These are phyloP conservation scores for Odontocerum albicorne DNA, from an alignment of 2,888 invertebrate genomes.

Conservation along the genomic window DNA sequence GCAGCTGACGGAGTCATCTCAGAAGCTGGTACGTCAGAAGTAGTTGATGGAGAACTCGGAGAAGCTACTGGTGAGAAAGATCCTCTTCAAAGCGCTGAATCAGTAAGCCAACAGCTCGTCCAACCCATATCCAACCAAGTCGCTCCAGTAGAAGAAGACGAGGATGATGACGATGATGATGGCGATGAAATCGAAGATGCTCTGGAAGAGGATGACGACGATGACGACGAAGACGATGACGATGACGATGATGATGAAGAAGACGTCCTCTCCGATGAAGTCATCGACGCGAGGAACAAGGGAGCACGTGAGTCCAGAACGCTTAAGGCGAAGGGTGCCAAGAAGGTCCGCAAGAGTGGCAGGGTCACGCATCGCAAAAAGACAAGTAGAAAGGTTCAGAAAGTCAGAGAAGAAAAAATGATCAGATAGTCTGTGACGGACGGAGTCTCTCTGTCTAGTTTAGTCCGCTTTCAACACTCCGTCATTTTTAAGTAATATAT, in stretches of 20 bases:
- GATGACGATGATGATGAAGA: conserved; percentile 67
- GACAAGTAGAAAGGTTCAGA: conserved; percentile 31
- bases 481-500: too few relatives aligned
- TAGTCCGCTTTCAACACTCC: too few relatives aligned
- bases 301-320: conserved; percentile 87
- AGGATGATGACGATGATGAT: conserved; percentile 63
- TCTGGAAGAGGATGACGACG: conserved; percentile 63
- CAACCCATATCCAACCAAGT: conserved; percentile 42
- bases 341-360: conserved; percentile 46
- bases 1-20: conserved; percentile 44
- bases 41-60: conserved; percentile 40
- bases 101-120: conserved; percentile 37
- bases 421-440: conserved; percentile 51
- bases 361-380: conserved; percentile 46
- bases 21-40: conserved; percentile 41
- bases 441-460: too few relatives aligned
- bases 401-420: conserved; percentile 51
- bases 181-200: conserved; percentile 60
- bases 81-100: conserved; percentile 42
- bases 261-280: conserved; percentile 66
- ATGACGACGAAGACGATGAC: conserved; percentile 66
- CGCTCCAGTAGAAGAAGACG: conserved; percentile 48
- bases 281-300: conserved; percentile 66
- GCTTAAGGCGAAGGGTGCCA: conserved; percentile 52
- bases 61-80: conserved; percentile 55